Conservation (phyloP, 2,888 invertebrate genomes). For the Hofmannophila pseudospretella region DNA sequence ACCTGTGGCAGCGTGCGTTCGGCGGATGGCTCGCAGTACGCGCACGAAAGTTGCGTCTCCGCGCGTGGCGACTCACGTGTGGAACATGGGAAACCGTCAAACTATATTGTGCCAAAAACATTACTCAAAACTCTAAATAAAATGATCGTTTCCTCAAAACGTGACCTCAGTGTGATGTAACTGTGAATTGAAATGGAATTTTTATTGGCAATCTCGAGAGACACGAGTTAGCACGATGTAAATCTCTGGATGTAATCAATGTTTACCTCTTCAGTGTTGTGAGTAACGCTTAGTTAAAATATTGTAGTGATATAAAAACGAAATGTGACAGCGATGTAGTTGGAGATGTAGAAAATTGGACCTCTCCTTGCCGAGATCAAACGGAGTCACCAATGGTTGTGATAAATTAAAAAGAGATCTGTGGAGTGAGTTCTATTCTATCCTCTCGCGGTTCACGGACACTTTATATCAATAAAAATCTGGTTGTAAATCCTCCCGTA, state of each 20-base stretch:
- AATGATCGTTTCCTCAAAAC: conserved; percentile 32
- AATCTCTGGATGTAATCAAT: conserved; percentile 51
- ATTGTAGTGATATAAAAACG: conserved; percentile 30
- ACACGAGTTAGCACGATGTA: conserved; percentile 56
- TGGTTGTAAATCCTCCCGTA: conserved; percentile 63
- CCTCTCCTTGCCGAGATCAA: conserved; percentile 34
- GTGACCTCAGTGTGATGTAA: conserved; percentile 38
- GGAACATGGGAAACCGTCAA: conserved; percentile 42
- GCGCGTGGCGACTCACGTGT: conserved; percentile 45
- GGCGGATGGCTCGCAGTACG: conserved; percentile 45
- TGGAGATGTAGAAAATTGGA: conserved; percentile 40
- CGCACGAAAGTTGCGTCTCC: conserved; percentile 42
- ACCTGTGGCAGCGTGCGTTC: conserved; percentile 52
- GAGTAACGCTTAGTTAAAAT: conserved; percentile 55
- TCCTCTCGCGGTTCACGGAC: conserved; percentile 31
- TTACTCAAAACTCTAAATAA: conserved; percentile 36
- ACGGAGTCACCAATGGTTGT: conserved; percentile 55
- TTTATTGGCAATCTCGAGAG: conserved; percentile 20
- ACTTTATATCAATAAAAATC: conserved; percentile 35
- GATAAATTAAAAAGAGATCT: conserved; percentile 42
- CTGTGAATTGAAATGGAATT: conserved; percentile 47
- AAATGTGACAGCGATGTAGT: conserved; percentile 27
- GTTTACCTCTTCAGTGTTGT: conserved; percentile 77
- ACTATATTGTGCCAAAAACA: conserved; percentile 61
- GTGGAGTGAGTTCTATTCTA: conserved; percentile 32